Conservation (phyloP, 2,797 vertebrate species). For the Falco cherrug region DNA sequence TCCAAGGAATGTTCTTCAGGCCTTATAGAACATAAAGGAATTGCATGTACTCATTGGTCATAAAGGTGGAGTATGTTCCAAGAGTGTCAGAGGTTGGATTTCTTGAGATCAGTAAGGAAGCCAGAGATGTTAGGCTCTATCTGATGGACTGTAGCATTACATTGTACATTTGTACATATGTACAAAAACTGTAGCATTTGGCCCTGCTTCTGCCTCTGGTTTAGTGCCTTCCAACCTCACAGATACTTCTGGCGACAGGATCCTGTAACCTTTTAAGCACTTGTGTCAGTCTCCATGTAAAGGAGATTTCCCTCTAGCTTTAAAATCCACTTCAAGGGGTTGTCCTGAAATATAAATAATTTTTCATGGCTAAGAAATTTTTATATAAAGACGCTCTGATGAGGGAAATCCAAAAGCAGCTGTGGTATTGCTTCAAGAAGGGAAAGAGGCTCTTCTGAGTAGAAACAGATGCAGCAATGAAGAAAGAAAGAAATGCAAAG, state of each 20-base stretch:
- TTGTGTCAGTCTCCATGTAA: background rate
- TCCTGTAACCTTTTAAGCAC: background rate
- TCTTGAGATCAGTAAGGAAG: background rate
- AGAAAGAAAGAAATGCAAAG: constrained; percentile 50
- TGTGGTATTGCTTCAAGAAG: constrained; percentile 6
- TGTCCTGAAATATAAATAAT: constrained; percentile 59
- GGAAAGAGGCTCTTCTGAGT: constrained; percentile 27
- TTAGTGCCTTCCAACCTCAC: background rate
- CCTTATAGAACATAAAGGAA: background rate
- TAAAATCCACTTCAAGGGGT: constrained; percentile 33
- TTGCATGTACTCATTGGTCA: background rate
- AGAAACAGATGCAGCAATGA: constrained; percentile 26
- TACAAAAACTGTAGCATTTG: background rate
- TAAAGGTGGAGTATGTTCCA: background rate
- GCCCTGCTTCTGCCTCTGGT: background rate
- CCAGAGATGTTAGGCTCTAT: background rate
- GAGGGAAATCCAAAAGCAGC: constrained; percentile 64
- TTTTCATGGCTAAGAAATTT: constrained; percentile 44
- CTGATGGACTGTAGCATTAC: background rate
- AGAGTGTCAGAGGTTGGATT: background rate
- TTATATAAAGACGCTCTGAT: constrained; percentile 50
- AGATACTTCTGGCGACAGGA: background rate
- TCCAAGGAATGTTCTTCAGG: background rate
- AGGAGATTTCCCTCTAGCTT: constrained; percentile 45
- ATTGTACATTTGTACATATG: too few relatives aligned